Conservation (phyloP, 2,888 invertebrate species). For the Oasisia sp. region DNA sequence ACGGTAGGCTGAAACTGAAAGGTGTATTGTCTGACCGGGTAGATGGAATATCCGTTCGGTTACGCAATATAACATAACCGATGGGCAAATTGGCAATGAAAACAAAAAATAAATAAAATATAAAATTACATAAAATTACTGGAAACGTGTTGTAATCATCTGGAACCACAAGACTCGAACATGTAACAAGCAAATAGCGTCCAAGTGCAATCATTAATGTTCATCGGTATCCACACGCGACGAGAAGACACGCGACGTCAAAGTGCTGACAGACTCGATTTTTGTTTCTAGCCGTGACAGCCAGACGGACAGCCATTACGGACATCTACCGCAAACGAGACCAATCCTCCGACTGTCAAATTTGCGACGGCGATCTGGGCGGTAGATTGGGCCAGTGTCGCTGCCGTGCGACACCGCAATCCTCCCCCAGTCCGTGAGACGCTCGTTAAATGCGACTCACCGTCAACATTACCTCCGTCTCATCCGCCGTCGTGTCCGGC, state of each 20-base stretch:
- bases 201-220: not conserved
- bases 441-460: conserved; percentile 12
- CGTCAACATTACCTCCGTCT: not conserved
- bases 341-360: not conserved
- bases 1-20: not conserved
- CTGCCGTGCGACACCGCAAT: not conserved
- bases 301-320: not conserved
- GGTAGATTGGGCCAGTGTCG: not conserved
- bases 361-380: not conserved
- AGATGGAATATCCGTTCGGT: not conserved
- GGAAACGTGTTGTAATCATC: not conserved
- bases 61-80: not conserved
- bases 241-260: not conserved
- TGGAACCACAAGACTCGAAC: not conserved
- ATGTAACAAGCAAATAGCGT: not conserved
- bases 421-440: not conserved
- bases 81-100: not conserved
- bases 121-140: not conserved
- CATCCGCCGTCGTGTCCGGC: not conserved
- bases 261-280: not conserved
- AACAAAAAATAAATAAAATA: not conserved
- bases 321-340: not conserved
- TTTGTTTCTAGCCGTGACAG: not conserved
- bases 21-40: not conserved
- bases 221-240: not conserved